Evolutionary conservation across 2,888 invertebrate genomes (phyloP).

Genomic region (Drosophila colorata): DNA sequence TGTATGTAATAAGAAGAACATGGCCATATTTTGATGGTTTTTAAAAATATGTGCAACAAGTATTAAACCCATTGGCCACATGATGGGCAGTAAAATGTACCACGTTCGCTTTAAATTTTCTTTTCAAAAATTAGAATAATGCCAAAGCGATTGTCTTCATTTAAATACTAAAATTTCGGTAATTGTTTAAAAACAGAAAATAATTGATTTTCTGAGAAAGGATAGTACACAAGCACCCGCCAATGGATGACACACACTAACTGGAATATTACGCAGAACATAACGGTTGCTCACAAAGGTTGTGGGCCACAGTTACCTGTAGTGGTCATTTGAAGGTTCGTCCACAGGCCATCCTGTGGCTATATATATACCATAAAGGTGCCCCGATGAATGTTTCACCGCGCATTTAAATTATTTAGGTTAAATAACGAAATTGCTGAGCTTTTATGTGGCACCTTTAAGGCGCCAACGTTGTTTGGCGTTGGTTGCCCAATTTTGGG

Average conservation of each 20-base stretch:
- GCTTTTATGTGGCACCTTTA: constrained; percentile 43
- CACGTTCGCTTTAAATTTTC: no score
- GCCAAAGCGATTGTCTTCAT: no score
- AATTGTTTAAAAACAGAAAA: not conserved
- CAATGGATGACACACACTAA: constrained; percentile 18
- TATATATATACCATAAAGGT: constrained; percentile 22
- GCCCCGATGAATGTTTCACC: constrained; percentile 41
- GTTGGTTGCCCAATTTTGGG: constrained; percentile 28
- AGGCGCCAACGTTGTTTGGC: constrained; percentile 28
- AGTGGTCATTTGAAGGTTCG: constrained; percentile 76
- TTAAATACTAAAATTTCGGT: not conserved
- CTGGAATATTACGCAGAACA: constrained; percentile 21
- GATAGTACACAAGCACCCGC: constrained; percentile 12
- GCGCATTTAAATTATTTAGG: constrained; percentile 69
- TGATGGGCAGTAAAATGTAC: no score
- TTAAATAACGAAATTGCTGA: constrained; percentile 48
- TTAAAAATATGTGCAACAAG: no score
- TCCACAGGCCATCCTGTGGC: constrained; percentile 3
- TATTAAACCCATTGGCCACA: no score
- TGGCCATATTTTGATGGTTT: no score
- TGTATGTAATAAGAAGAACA: no score
- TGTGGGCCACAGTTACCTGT: constrained; percentile 5
- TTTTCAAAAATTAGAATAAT: no score
- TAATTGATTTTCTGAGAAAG: constrained; percentile 52
- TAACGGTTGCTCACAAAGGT: not conserved